Evolutionary conservation across 2,113 vertebrate species (phyloP).

Genomic region (Phalacrocorax carbo): DNA sequence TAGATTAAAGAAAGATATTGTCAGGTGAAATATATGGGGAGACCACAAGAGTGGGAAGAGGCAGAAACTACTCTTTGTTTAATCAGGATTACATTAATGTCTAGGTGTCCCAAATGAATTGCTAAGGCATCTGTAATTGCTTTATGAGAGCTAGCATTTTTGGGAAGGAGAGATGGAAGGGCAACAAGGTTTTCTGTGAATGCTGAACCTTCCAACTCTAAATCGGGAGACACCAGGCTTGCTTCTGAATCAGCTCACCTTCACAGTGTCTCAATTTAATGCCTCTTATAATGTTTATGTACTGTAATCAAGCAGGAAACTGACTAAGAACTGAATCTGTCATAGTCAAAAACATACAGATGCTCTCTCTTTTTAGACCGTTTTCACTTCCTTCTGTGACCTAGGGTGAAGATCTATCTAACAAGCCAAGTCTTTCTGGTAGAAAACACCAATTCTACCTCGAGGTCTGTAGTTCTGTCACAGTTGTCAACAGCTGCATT

Average conservation of each 20-base stretch:
- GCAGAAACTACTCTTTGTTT: not conserved
- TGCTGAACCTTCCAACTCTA: not conserved
- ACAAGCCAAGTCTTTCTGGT: not conserved
- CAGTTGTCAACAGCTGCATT: conserved; percentile 30
- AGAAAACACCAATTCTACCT: conserved; percentile 8
- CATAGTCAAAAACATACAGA: not conserved
- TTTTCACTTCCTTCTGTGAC: not conserved
- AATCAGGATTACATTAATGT: not conserved
- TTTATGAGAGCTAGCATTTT: not conserved
- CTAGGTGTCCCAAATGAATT: not conserved
- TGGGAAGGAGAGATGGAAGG: not conserved
- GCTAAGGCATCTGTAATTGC: not conserved
- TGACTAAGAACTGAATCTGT: not conserved
- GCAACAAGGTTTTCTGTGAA: not conserved
- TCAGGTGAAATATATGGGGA: not conserved
- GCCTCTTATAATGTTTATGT: not conserved
- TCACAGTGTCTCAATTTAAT: not conserved
- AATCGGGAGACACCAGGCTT: not conserved
- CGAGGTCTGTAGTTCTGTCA: conserved; percentile 14
- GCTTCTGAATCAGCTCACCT: not conserved
- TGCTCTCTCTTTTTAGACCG: not conserved
- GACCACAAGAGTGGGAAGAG: not conserved
- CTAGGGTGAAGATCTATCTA: not conserved
- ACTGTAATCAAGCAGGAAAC: not conserved
- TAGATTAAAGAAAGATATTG: not conserved